These are phyloP conservation scores for Leptinotarsa undecemlineata DNA, from an alignment of 1,140 invertebrate species.

Conservation along the genomic window DNA sequence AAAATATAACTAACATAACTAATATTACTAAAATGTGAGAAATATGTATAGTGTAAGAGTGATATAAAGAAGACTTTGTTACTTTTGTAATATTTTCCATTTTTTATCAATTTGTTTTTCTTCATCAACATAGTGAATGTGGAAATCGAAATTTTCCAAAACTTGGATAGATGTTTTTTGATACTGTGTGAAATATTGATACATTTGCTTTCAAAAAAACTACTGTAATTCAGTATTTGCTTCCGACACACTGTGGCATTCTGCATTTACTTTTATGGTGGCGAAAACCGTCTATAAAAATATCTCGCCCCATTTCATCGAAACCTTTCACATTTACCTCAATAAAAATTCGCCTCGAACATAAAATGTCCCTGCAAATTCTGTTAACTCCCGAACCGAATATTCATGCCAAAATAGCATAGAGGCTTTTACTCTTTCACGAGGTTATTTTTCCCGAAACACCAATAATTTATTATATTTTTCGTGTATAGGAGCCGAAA, in stretches of 20 bases:
- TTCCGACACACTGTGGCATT: not conserved
- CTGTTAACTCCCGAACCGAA: constrained; percentile 16
- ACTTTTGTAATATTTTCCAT: no score
- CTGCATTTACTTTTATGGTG: not conserved
- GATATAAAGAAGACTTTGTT: no score
- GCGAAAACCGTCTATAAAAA: constrained; percentile 5
- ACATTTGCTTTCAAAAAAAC: no score
- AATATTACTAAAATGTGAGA: no score
- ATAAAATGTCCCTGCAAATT: constrained; percentile 16
- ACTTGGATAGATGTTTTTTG: no score
- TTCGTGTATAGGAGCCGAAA: not conserved
- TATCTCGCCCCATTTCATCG: constrained; percentile 2
- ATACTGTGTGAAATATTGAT: no score
- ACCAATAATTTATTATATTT: constrained; percentile 14
- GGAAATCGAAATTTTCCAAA: no score
- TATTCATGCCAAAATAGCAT: constrained; percentile 1
- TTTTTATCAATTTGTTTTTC: no score
- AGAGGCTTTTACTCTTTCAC: constrained; percentile 12
- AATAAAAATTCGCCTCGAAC: constrained; percentile 11
- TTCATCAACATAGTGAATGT: no score
- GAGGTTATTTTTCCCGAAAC: constrained; percentile 7
- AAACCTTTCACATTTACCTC: constrained; percentile 14
- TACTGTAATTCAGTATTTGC: no score
- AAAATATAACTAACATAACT: no score
- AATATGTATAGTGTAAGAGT: no score